phyloP scores from a whole-genome alignment of 2,888 invertebrate genomes.

The Caenorhabditis imperialis region DNA sequence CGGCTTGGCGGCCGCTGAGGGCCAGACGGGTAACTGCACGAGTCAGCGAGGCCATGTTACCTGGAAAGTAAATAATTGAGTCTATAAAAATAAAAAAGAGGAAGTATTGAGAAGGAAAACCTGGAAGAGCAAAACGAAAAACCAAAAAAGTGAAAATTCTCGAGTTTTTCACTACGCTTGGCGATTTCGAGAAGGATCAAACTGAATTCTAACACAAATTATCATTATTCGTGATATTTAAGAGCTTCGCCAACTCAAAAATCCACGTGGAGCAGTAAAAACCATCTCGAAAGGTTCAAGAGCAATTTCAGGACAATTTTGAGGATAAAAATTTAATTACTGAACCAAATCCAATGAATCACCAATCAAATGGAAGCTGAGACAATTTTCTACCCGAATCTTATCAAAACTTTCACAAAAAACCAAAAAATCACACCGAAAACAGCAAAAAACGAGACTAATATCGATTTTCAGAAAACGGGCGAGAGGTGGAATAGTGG shows the following conservation, averaged over 20 bases:
- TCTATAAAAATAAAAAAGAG: no score
- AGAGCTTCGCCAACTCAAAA: background rate
- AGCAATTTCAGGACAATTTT: background rate
- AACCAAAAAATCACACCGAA: background rate
- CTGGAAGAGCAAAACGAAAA: no score
- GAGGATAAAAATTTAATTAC: conserved; percentile 3
- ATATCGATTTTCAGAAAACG: conserved; percentile 50
- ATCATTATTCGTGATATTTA: no score
- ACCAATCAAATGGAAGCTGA: background rate
- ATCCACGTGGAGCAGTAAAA: background rate
- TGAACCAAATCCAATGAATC: background rate
- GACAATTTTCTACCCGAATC: background rate
- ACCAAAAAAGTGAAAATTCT: no score
- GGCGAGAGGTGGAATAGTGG: conserved; percentile 35
- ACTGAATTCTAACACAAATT: no score
- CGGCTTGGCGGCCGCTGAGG: conserved; percentile 40
- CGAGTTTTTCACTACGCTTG: no score
- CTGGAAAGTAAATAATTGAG: no score
- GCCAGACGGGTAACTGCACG: conserved; percentile 58
- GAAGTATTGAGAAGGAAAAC: background rate
- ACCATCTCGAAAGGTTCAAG: background rate
- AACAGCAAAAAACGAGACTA: background rate
- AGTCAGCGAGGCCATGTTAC: conserved; percentile 66
- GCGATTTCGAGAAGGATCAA: no score
- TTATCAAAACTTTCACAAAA: background rate